These are phyloP conservation scores for Vulpes vulpes DNA, from an alignment of 2,113 vertebrate genomes.

Conservation along the genomic window DNA sequence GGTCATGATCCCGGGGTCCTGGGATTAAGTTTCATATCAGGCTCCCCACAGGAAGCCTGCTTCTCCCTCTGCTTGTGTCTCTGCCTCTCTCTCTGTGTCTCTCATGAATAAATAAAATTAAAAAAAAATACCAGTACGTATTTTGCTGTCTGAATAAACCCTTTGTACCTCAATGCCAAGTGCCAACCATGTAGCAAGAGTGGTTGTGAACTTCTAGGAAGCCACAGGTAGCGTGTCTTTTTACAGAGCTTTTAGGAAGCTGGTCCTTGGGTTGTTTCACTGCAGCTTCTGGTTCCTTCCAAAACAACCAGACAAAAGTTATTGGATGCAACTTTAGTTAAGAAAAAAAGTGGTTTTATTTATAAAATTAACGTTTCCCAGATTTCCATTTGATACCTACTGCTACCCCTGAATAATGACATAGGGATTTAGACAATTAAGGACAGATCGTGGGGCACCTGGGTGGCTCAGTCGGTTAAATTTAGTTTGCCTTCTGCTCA, in stretches of 20 bases:
- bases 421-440: background rate
- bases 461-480: too few relatives aligned
- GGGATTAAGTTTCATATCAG: too few relatives aligned
- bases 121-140: background rate
- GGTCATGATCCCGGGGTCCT: too few relatives aligned
- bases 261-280: background rate
- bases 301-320: background rate
- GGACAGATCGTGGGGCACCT: background rate
- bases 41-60: too few relatives aligned
- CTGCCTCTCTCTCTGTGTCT: too few relatives aligned
- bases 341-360: background rate
- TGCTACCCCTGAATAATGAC: background rate
- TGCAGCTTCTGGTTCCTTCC: background rate
- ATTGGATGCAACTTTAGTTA: background rate
- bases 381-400: background rate
- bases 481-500: too few relatives aligned
- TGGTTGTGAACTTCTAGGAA: background rate
- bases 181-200: background rate
- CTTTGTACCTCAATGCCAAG: background rate
- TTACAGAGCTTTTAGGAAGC: background rate
- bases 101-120: too few relatives aligned
- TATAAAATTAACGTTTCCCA: background rate
- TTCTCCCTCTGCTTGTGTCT: too few relatives aligned
- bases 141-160: background rate
- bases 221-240: background rate